Base-by-base conservation (phyloP, 1,140 invertebrate species). In the Augochlora pura region DNA sequence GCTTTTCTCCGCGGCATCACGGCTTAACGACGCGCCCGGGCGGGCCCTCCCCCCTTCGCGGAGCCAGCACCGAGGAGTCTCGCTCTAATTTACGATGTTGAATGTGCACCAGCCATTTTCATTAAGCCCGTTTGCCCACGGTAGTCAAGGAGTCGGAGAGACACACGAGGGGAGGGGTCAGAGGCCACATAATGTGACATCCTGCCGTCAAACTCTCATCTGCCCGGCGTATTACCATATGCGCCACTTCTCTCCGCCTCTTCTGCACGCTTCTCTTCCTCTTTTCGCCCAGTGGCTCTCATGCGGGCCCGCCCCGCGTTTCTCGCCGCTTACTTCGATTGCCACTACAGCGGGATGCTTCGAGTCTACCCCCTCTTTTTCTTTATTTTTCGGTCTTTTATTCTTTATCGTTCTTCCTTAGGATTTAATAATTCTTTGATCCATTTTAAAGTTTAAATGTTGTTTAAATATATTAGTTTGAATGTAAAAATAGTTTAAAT, bases 151-250 rank as follows among this genome's bases (percentile, higher is more conserved):
- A 68, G 88, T 87, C 86, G 84, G 54, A 57, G 54, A 86, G 85
- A 86, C 65, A n/a, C n/a, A n/a, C n/a, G n/a, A n/a, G n/a, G n/a
- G 77, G 82, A 87, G 83, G 88, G 89, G 87, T 89, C 88, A 91
- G 77, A 87, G 88, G 90, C 82, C 85, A 90, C 84, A 81, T 90
- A 90, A 91, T 89, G 86, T 88, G 88, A 91, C 89, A 91, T 91
- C 90, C 89, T 91, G 90, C 87, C 86, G 86, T 87, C 88, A 78
- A 72, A 88, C 79, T 72, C 83, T 90, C 87, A 90, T 88, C 86
- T 86, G 79, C 78, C 87, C 71, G 66, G 52, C 77, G 84, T 77
- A 88, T 87, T 86, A 89, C 84, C 88, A 88, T 90, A 87, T 85
- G 85, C 63, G 80, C 65, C 70, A 57, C 72, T 73, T 79, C 66